phyloP scores from a whole-genome alignment of 2,888 invertebrate species.

The Machimus atricapillus region DNA sequence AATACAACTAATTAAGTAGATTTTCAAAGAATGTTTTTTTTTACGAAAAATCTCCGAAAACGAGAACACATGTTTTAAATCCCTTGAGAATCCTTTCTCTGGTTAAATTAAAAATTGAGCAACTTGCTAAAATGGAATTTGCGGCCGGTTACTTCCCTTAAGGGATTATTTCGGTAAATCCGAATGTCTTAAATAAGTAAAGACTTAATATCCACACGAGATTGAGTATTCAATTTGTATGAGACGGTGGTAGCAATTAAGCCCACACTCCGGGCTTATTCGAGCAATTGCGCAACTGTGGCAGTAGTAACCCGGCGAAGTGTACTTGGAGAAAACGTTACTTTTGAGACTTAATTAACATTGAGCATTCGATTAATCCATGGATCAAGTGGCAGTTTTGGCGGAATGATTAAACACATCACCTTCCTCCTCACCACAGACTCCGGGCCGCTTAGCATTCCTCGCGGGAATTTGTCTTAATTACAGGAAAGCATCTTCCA shows the following conservation, averaged over 20 bases:
- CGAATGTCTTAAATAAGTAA: neutral
- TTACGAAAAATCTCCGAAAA: neutral
- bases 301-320: neutral
- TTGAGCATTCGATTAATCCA: neutral
- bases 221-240: neutral
- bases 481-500: slow-evolving; percentile 30
- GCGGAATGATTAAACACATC: neutral
- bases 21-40: neutral
- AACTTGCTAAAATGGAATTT: neutral
- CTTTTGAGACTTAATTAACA: slow-evolving; percentile 21
- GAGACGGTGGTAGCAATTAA: neutral
- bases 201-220: neutral
- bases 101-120: neutral
- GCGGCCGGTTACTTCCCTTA: neutral
- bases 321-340: neutral
- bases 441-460: neutral
- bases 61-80: neutral
- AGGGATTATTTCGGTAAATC: neutral
- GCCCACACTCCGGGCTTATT: neutral
- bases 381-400: neutral
- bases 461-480: slow-evolving; percentile 36
- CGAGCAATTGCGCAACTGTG: neutral
- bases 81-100: neutral
- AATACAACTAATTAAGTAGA: neutral
- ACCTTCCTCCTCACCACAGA: neutral